Percentiles rank a stretch among this genome's conserved stretches.
These are phyloP conservation scores for Ptychoptera albimana DNA, from an alignment of 2,888 invertebrate genomes.

Conservation along the genomic window DNA sequence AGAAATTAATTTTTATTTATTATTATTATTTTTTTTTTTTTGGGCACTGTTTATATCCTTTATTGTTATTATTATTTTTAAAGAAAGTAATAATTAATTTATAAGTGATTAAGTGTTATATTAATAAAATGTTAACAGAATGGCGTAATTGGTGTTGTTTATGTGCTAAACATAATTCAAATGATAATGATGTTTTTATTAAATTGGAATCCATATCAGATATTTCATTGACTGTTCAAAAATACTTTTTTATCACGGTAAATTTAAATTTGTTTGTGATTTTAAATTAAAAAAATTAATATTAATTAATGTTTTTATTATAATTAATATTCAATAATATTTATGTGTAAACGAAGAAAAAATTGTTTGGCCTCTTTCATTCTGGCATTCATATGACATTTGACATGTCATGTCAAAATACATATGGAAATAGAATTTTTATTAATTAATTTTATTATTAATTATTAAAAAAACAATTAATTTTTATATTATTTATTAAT, in stretches of 20 bases:
- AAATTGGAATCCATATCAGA: constrained; percentile 8
- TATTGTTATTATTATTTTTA: constrained; percentile 1
- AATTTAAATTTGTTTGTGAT: neutral
- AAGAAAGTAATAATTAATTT: too few relatives aligned
- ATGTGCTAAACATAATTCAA: constrained; percentile 9
- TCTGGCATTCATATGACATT: too few relatives aligned
- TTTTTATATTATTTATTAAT: too few relatives aligned
- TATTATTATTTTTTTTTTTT: constrained; percentile 1
- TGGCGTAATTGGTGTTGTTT: constrained; percentile 12
- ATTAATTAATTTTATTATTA: too few relatives aligned
- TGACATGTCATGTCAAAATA: too few relatives aligned
- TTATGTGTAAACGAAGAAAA: too few relatives aligned
- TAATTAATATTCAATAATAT: too few relatives aligned
- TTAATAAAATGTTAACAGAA: constrained; percentile 5
- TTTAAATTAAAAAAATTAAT: too few relatives aligned
- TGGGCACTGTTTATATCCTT: constrained; percentile 2
- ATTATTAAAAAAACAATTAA: too few relatives aligned
- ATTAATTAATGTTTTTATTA: too few relatives aligned
- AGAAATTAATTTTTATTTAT: neutral
- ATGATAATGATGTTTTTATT: constrained; percentile 7
- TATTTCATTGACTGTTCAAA: constrained; percentile 6
- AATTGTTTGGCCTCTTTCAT: too few relatives aligned
- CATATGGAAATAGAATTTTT: too few relatives aligned
- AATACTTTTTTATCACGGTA: constrained; percentile 8
- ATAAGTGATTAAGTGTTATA: neutral